phyloP scores from a whole-genome alignment of 2,797 vertebrate genomes.

The Sebastolobus alascanus region DNA sequence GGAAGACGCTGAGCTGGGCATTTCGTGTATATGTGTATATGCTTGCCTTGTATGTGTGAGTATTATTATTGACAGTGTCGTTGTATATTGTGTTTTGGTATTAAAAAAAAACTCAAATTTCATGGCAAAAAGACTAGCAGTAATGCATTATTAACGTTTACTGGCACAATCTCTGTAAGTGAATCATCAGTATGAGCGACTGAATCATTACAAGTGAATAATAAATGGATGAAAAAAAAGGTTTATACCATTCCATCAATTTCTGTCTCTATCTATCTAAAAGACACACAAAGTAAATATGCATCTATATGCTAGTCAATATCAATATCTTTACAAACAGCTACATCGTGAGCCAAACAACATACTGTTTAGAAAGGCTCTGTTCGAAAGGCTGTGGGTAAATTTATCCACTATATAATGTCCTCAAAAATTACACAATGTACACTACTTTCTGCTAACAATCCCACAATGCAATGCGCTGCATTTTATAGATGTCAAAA shows the following conservation, averaged over 20 bases:
- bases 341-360: neutral
- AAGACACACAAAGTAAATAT: neutral
- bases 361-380: neutral
- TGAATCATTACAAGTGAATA: constrained; percentile 37
- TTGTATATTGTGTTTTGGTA: constrained; percentile 3
- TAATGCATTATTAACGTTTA: constrained; percentile 32
- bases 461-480: neutral
- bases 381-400: neutral
- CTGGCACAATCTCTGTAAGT: constrained; percentile 19
- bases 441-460: neutral
- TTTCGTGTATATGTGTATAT: neutral
- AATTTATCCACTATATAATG: neutral
- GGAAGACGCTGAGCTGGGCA: neutral
- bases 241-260: constrained; percentile 9
- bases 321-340: neutral
- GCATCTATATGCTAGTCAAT: neutral
- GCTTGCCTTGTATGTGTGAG: neutral
- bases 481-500: too few species aligned
- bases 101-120: constrained; percentile 11
- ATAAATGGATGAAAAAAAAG: constrained; percentile 7
- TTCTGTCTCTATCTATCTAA: neutral
- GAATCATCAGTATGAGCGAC: constrained; percentile 41
- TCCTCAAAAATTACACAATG: neutral
- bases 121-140: constrained; percentile 4
- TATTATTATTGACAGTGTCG: constrained; percentile 3